Base-by-base conservation (phyloP, 1,140 invertebrate genomes). In the Probaryconus sp. region DNA sequence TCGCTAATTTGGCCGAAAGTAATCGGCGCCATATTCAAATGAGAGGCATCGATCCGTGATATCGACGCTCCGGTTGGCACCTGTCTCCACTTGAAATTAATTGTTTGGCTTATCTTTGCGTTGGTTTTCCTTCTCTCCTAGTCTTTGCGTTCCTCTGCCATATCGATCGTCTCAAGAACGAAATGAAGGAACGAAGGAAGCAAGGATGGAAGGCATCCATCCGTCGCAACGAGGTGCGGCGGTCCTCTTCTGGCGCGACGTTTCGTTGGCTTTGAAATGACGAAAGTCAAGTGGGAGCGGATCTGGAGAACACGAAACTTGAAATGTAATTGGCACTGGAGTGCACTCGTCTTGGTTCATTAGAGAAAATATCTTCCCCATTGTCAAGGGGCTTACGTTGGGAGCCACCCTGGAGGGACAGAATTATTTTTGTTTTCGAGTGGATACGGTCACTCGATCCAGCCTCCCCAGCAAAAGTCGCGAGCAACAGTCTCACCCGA, bases 271-370 rank as follows among this genome's bases (percentile, higher is more conserved):
- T 83, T 82, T 79, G 76, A 84, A 83, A 85, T 84, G 82, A 84
- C 79, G 81, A 78, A 81, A 87, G 85, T 86, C 85, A 82, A 86
- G 84, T 84, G 78, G n/a, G 79, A 79, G 76, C 76, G 76, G 74
- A 83, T 73, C 71, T 73, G 68, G 76, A 82, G 80, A 86, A 82
- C 79, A 79, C 76, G 81, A 71, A 68, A 75, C 76, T 82, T 84
- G 79, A 81, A 87, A 85, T 87, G 85, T 87, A 87, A 87, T 87
- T 87, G 86, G 85, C 86, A 86, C 84, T 87, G 81, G 78, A 87
- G 85, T 83, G 78, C 79, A 83, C 86, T 87, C 81, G 80, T 85
- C 85, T 86, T 87, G 85, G 84, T 87, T 87, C 86, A 87, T 87
- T 87, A 87, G 86, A 87, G 83, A 85, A 86, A 87, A 87, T 87